Conservation (phyloP, 1,140 invertebrate genomes). For the Pomacea maculata region DNA sequence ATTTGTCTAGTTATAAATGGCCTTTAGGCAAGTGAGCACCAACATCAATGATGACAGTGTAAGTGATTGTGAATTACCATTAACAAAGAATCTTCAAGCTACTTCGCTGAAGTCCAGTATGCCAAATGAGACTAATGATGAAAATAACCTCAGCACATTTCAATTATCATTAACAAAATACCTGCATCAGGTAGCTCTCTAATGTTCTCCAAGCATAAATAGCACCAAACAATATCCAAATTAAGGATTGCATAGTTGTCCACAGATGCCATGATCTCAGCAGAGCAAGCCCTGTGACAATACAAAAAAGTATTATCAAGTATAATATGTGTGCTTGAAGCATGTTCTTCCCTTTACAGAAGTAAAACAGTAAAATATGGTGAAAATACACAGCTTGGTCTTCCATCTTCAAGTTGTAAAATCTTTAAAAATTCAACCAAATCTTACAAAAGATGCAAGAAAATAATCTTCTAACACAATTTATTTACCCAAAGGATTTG, state of each 20-base stretch:
- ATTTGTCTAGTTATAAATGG: no score
- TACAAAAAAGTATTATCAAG: conserved; percentile 5
- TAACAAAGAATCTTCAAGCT: no score
- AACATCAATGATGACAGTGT: no score
- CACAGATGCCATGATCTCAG: conserved; percentile 75
- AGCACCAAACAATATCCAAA: conserved; percentile 87
- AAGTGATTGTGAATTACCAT: no score
- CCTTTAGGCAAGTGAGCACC: no score
- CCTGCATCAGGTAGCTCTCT: conserved; percentile 73
- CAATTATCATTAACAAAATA: background rate
- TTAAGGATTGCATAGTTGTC: conserved; percentile 84
- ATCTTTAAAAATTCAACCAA: background rate
- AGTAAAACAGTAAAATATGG: no score
- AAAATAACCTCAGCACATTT: background rate
- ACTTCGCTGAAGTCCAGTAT: no score
- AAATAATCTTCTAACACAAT: background rate
- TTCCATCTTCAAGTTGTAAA: no score
- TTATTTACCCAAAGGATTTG: conserved; percentile 73
- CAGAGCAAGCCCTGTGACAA: conserved; percentile 73
- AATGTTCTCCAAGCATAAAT: conserved; percentile 78
- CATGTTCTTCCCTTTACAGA: no score
- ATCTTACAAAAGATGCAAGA: background rate
- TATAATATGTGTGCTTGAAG: conserved; percentile 14
- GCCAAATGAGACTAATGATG: no score
- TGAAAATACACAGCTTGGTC: no score